Base-by-base conservation (phyloP, 2,113 vertebrate genomes). In the Alligator mississippiensis region DNA sequence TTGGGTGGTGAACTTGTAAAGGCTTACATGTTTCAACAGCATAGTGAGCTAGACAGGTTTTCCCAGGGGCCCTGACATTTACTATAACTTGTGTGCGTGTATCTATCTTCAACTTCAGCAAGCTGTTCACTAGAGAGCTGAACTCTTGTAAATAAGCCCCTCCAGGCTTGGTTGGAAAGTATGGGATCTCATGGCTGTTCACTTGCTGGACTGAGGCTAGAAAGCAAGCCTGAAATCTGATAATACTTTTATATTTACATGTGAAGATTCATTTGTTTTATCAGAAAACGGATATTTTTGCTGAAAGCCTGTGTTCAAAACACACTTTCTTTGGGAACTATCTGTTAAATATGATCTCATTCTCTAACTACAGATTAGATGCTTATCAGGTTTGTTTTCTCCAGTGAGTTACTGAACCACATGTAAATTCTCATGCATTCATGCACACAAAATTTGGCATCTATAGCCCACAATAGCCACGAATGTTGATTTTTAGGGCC, bases 31-130 rank as follows among this genome's bases (percentile, higher is more conserved):
- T 87, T 97, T 78, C 78, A 92, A 93, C 88, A 89, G 93, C 68
- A 24, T 30, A 94, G 91, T 80, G 92, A 94, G 90, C 94, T 63
- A 83, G 96, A 61, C 28, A 87, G 95, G 77, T 82, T 92, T 77
- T 95, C 97, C 96, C 96, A 63, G 15, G 10, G 90, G 95, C 85
- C 19, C 89, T 97, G 94, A 97, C 93, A 96, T 97, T 97, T 97
- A 89, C 91, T 84, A 3, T 82, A 94, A 96, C 82, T 61, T 68
- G 78, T 90, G 55, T 92, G 88, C 83, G 83, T 92, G 93, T 82
- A 78, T 91, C 93, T 92, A 54, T 80, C 94, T 94, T 84, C 77
- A 93, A 0, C 66, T 76, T 47, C 4, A 89, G 92, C 85, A 91
- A 24, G 88, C 80, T 80, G 68, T 85, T 84, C 88, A 79, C 77